A percentile compares a stretch with the other conserved stretches of the same genome.
phyloP scores from a whole-genome alignment of 2,113 vertebrate genomes.

The Corythornis vintsioides region DNA sequence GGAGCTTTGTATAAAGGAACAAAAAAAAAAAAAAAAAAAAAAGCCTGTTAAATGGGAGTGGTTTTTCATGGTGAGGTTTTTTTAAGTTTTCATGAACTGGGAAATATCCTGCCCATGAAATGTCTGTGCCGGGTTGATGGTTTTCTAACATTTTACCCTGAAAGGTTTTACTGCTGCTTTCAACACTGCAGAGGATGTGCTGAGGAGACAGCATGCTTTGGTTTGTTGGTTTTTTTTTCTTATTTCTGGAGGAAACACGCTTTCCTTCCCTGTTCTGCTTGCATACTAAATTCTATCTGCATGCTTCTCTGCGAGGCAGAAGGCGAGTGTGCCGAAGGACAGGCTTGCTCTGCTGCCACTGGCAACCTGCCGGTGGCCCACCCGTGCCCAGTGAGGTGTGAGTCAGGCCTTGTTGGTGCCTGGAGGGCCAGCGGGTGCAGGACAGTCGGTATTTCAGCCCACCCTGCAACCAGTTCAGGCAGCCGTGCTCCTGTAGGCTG shows the following conservation, averaged over 20 bases:
- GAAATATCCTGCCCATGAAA: background rate
- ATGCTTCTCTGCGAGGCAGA: background rate
- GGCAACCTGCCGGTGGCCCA: rapidly evolving
- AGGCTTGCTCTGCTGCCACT: background rate
- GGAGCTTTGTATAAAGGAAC: background rate
- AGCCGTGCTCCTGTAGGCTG: rapidly evolving
- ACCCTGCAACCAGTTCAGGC: background rate
- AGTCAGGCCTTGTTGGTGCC: rapidly evolving
- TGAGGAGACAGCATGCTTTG: background rate
- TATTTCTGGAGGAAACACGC: background rate
- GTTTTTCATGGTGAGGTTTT: background rate
- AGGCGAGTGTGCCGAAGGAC: rapidly evolving
- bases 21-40: background rate
- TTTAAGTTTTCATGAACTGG: background rate
- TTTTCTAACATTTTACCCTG: background rate
- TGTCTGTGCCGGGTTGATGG: background rate
- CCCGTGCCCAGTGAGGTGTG: rapidly evolving
- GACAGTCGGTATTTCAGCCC: background rate
- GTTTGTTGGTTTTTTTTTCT: background rate
- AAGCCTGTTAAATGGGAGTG: background rate
- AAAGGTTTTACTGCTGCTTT: background rate
- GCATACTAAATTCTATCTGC: background rate
- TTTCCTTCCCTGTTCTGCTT: background rate
- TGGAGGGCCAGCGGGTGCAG: rapidly evolving
- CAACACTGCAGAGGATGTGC: background rate